Conservation (phyloP, 2,888 invertebrate genomes). For the Stratiomys singularior region DNA sequence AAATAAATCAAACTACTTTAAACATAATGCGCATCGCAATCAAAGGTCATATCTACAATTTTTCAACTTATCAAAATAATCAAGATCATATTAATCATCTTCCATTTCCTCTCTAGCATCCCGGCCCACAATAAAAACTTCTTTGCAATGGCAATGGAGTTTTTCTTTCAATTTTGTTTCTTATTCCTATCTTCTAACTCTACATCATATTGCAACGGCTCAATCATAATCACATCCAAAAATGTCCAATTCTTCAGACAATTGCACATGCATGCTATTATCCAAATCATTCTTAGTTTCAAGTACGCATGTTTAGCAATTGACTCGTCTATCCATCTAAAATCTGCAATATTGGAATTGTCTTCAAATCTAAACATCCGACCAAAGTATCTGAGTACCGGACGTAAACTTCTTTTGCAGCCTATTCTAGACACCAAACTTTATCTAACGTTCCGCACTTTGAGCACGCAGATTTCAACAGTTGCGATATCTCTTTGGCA, state of each 20-base stretch:
- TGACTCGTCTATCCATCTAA: not conserved
- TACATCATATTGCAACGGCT: not conserved
- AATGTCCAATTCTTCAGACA: conserved; percentile 31
- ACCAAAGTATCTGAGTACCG: conserved; percentile 26
- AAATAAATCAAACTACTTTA: not conserved
- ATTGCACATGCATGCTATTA: conserved; percentile 43
- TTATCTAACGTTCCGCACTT: conserved; percentile 48
- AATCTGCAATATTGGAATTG: conserved; percentile 15
- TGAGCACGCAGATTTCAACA: conserved; percentile 40
- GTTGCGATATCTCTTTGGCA: conserved; percentile 41
- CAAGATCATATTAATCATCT: conserved; percentile 21
- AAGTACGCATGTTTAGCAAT: conserved; percentile 35
- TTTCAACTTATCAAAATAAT: not conserved
- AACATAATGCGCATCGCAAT: not conserved
- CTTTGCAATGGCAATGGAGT: conserved; percentile 17
- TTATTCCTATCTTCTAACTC: not conserved
- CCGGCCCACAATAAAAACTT: not conserved
- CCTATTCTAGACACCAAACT: conserved; percentile 27
- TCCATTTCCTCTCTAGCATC: conserved; percentile 10
- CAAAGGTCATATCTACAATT: conserved; percentile 19
- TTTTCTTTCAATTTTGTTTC: not conserved
- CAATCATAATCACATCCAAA: conserved; percentile 28
- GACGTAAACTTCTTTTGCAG: conserved; percentile 35
- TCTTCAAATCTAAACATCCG: conserved; percentile 32
- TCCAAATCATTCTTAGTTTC: conserved; percentile 17